Base-by-base conservation (phyloP, 2,888 invertebrate genomes). In the Calameuta idolon region DNA sequence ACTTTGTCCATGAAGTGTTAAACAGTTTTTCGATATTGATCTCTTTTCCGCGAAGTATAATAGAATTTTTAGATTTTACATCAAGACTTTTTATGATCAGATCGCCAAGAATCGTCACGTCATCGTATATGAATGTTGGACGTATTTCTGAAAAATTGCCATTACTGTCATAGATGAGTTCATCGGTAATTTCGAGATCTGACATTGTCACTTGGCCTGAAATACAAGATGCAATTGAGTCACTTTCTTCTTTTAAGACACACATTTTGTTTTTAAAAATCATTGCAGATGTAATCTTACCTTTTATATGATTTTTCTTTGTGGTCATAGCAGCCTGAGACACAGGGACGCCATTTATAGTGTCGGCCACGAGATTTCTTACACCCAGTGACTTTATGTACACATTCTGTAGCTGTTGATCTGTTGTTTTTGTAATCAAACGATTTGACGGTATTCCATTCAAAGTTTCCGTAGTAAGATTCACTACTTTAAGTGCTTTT, bases 1-100 rank as follows among this genome's bases (percentile, higher is more conserved):
- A 89, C 80, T 87, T 90, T 5, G 87, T 87, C 90, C 90, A 90
- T 33, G 82, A 83, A 0, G 79, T 76, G 4, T 84, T 40, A 1
- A 86, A 74, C 4, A 86, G 77, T 4, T 80, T 34, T 4, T 79
- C 69, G 0, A 88, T 31, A 12, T 85, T 77, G 23, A 82, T 34
- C 33, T 75, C 12, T 3, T 76, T 37, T 9, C 80, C 79, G 12
- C 69, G 9, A 9, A 74, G 76, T 30, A 69, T 69, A 69, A 69
- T 37, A 37, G 12, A 73, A 5, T 55, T 69, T 23, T 15, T 12
- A 3, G 78, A 34, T 4, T 82, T 79, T 4, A 87, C 31, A 4
- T 80, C 71, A 1, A 90, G 34, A 4, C 81, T 80, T 23, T 81
- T 82, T 23, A 88, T 73, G 4, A 74, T 81, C 11, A 89, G 40